These are phyloP conservation scores for Artibeus lituratus DNA, from an alignment of 2,797 vertebrate genomes.

Conservation along the genomic window DNA sequence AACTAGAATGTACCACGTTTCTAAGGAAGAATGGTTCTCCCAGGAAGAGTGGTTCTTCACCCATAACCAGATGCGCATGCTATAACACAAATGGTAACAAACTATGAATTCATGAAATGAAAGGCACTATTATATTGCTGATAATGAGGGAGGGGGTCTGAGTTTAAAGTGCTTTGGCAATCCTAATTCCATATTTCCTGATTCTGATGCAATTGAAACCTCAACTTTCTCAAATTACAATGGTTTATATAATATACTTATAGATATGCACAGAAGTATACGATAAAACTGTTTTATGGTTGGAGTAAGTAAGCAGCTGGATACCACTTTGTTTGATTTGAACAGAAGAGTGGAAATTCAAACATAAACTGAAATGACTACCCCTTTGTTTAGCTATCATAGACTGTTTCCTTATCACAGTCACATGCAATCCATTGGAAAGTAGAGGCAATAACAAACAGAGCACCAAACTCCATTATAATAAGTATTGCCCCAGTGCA, in stretches of 20 bases:
- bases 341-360: constrained; percentile 63
- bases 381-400: constrained; percentile 66
- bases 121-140: constrained; percentile 28
- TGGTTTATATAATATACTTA: constrained; percentile 54
- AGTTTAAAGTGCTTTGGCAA: constrained; percentile 47
- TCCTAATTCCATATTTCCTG: constrained; percentile 26
- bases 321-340: constrained; percentile 66
- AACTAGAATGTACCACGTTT: neutral
- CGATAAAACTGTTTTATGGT: constrained; percentile 62
- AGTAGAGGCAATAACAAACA: constrained; percentile 34
- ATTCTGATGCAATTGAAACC: constrained; percentile 58
- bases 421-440: constrained; percentile 31
- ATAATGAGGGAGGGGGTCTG: neutral
- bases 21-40: neutral
- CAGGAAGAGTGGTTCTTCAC: neutral
- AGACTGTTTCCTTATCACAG: constrained; percentile 56
- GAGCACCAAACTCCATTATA: neutral
- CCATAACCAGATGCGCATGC: constrained; percentile 1
- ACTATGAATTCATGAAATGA: constrained; percentile 32
- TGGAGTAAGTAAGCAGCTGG: constrained; percentile 60
- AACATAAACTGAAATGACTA: constrained; percentile 66
- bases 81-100: neutral
- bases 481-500: neutral
- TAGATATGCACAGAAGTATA: constrained; percentile 26
- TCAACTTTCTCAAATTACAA: constrained; percentile 50